Evolutionary conservation across 2,888 invertebrate species (phyloP), one percentile per base, ranked within the genome.

Genomic region (Cheiracanthium punctorium): DNA sequence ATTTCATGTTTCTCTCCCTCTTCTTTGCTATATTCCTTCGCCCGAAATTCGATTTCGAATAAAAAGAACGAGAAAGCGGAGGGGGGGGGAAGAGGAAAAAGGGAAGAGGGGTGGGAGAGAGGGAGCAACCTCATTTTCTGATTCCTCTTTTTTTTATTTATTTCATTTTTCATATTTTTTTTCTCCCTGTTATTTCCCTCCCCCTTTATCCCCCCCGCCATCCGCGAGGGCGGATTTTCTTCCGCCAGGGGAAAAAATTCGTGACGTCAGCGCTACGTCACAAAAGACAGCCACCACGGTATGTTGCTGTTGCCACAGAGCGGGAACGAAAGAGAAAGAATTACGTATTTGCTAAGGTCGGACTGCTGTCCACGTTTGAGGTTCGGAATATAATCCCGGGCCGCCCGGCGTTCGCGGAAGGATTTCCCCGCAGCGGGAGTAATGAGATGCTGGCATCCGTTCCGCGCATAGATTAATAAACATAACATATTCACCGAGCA

Each of bases 121-220:
- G 24, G 58, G 58, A 20, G 58, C 58, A 58, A 58, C 58, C 58
- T 58, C 58, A 58, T 58, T 58, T 58, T 58, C 58, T 58, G 58
- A 58, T 58, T 58, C 58, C 24, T 20, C 58, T 24, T 24, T 58
- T 5, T 58, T 58, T 58, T 24, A n/a, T n/a, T n/a, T n/a, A n/a
- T n/a, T n/a, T n/a, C n/a, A n/a, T n/a, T n/a, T n/a, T 48, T 48
- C 17, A 5, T 17, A 17, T 48, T 17, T 17, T 48, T 48, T 14
- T 48, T 48, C 2, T 48, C 17, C 17, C n/a, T n/a, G n/a, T n/a
- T n/a, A n/a, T n/a, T n/a, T 37, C 10, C 10, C 37, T 37, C 2
- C 24, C 58, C 24, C 24, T 58, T 17, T 37, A 7, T 17, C 14
- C 14, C 14, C 14, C 14, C n/a, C 43, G 5, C 2, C 2, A 24